A percentile compares a stretch with the other conserved stretches of the same genome.
Evolutionary conservation across 1,140 invertebrate species (phyloP).

Genomic region (Lucilia sericata): DNA sequence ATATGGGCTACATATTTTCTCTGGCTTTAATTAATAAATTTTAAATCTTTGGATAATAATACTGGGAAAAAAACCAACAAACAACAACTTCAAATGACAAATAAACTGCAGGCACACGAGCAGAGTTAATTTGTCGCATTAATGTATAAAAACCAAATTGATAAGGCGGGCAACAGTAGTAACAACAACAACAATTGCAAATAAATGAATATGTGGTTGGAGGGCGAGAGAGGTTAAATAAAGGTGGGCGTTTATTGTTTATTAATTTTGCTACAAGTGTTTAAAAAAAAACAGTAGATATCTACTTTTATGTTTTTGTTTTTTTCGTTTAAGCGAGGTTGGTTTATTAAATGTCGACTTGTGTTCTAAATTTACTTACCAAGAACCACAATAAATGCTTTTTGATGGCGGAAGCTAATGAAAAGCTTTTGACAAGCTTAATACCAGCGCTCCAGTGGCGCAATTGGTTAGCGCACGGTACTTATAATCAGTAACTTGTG

Average conservation of each 20-base stretch:
- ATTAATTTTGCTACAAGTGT: slow-evolving; percentile 10
- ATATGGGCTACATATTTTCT: neutral
- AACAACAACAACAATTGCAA: neutral
- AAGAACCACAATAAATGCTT: too few species aligned
- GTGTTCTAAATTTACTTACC: too few species aligned
- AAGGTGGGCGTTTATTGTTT: slow-evolving; percentile 43
- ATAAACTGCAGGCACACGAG: slow-evolving; percentile 10
- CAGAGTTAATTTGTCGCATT: slow-evolving; percentile 48
- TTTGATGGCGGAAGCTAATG: too few species aligned
- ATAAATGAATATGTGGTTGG: neutral
- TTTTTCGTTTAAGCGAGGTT: too few species aligned
- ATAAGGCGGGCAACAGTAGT: neutral
- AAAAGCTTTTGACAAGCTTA: neutral
- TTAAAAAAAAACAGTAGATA: neutral
- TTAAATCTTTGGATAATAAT: neutral
- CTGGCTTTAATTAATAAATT: slow-evolving; percentile 30
- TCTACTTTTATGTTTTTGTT: too few species aligned
- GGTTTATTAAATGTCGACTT: too few species aligned
- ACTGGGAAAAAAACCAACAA: neutral
- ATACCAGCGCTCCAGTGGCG: slow-evolving; percentile 82
- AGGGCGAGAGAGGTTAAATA: neutral
- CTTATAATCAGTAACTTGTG: slow-evolving; percentile 87
- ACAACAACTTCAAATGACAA: neutral
- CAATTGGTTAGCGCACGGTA: slow-evolving; percentile 98
- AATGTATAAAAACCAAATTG: slow-evolving; percentile 17